Percentiles rank a stretch among this genome's conserved stretches.
phyloP scores from a whole-genome alignment of 2,797 vertebrate species.

The Pipistrellus nathusii region DNA sequence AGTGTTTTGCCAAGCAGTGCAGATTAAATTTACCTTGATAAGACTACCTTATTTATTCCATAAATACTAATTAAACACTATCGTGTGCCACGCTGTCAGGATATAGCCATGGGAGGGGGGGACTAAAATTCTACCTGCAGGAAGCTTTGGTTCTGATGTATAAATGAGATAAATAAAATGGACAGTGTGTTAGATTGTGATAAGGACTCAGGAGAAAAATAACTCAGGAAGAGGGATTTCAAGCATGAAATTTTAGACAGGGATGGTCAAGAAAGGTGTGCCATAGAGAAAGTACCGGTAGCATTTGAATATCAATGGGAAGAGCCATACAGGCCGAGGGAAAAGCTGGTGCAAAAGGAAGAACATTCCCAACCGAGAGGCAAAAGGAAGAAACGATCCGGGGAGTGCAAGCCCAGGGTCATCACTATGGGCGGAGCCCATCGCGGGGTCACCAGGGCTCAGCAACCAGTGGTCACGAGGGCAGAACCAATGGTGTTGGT shows the following conservation, averaged over 20 bases:
- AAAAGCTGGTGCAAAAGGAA: neutral
- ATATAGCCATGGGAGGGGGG: neutral
- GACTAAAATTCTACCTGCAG: neutral
- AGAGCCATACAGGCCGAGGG: neutral
- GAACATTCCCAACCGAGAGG: neutral
- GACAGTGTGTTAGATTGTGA: neutral
- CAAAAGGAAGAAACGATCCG: neutral
- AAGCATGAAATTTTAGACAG: neutral
- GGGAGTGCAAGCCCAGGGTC: rapidly evolving
- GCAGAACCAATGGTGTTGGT: rapidly evolving
- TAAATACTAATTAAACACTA: neutral
- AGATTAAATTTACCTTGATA: neutral
- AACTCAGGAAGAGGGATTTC: neutral
- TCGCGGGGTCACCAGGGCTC: too few species aligned
- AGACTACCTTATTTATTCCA: neutral
- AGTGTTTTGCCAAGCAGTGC: neutral
- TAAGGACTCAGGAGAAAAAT: neutral
- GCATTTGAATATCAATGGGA: neutral
- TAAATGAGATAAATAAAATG: neutral
- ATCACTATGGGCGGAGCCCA: too few species aligned
- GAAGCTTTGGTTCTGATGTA: neutral
- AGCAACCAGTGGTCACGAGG: neutral
- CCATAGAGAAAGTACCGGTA: neutral
- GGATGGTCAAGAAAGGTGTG: neutral
- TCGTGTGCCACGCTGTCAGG: neutral